Conservation (phyloP, 2,113 vertebrate species). For the Pseudolaguvia tuberculata region DNA sequence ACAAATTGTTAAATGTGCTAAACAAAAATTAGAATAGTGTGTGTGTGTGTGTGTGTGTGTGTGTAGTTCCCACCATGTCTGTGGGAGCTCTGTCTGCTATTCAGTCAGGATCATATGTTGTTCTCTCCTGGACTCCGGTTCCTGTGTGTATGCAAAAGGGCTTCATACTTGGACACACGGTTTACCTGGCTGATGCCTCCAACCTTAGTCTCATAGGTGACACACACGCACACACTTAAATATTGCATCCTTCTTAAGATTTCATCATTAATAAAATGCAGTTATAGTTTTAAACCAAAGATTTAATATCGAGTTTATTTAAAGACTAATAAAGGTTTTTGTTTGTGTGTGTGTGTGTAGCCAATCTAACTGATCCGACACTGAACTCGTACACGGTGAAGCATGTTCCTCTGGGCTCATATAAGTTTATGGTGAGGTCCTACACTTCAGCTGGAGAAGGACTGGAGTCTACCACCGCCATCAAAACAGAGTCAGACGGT, state of each 20-base stretch:
- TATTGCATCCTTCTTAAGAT: too few species aligned
- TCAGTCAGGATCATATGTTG: slow-evolving; percentile 54
- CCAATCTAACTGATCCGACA: slow-evolving; percentile 53
- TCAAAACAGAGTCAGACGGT: slow-evolving; percentile 60
- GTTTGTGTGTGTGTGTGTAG: slow-evolving; percentile 45
- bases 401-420: slow-evolving; percentile 49
- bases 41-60: slow-evolving; percentile 13
- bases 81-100: slow-evolving; percentile 47
- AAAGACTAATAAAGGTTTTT: not conserved
- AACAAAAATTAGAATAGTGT: too few species aligned
- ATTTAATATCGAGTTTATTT: not conserved
- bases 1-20: too few species aligned
- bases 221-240: slow-evolving; percentile 1
- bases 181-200: slow-evolving; percentile 61
- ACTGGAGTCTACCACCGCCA: slow-evolving; percentile 52
- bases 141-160: slow-evolving; percentile 55
- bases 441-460: slow-evolving; percentile 67
- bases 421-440: slow-evolving; percentile 70
- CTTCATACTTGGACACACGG: slow-evolving; percentile 62
- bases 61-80: slow-evolving; percentile 56
- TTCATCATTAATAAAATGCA: not conserved
- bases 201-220: slow-evolving; percentile 60
- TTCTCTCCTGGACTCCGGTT: slow-evolving; percentile 62
- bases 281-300: not conserved
- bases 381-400: slow-evolving; percentile 57